Evolutionary conservation across 2,113 vertebrate species (phyloP).

Genomic region (Caranx melampygus): DNA sequence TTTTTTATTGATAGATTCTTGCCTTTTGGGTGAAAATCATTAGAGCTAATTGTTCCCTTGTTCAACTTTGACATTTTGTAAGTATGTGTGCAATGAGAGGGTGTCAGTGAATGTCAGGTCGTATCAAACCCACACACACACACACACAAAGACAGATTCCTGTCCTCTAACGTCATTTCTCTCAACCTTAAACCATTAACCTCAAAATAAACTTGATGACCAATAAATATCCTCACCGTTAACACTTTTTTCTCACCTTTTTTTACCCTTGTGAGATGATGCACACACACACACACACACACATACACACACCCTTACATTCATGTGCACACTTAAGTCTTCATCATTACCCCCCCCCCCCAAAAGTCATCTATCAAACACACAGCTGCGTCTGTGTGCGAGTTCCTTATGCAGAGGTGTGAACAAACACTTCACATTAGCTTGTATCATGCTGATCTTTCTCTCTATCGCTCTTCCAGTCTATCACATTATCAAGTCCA

Average conservation of each 20-base stretch:
- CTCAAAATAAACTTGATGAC: background rate
- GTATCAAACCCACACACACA: background rate
- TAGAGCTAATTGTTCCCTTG: conserved; percentile 32
- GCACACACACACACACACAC: conserved; percentile 2
- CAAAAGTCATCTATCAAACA: conserved; percentile 52
- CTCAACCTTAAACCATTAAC: conserved; percentile 23
- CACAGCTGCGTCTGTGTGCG: conserved; percentile 45
- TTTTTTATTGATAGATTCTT: conserved; percentile 18
- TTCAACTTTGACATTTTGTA: conserved; percentile 49
- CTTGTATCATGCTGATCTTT: conserved; percentile 18
- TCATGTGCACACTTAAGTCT: conserved; percentile 14
- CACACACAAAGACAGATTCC: background rate
- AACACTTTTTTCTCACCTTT: conserved; percentile 8
- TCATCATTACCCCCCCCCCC: conserved; percentile 52
- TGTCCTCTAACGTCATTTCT: background rate
- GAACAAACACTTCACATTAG: conserved; percentile 56
- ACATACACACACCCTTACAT: background rate
- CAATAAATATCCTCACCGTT: background rate
- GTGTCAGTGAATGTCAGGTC: conserved; percentile 48
- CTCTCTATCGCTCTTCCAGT: background rate
- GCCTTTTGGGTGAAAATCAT: conserved; percentile 23
- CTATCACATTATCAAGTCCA: background rate
- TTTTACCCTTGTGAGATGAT: conserved; percentile 2
- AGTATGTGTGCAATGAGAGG: conserved; percentile 6
- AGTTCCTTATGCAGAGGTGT: conserved; percentile 58